Percentiles rank a stretch among this genome's conserved stretches.
Evolutionary conservation across 1,140 invertebrate genomes (phyloP).

Genomic region (Antheraea mylitta): DNA sequence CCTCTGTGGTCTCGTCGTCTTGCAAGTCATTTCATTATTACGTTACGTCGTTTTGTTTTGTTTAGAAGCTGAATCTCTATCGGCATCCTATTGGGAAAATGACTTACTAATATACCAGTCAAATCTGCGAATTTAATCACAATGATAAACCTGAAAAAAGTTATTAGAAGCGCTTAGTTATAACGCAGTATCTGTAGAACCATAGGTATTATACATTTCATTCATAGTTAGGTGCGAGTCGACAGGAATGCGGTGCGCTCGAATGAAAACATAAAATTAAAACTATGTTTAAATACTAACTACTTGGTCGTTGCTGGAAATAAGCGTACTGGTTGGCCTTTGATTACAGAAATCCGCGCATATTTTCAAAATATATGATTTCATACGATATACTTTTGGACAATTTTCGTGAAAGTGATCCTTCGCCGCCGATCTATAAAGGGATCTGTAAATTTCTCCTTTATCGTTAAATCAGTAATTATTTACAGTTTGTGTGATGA

Average conservation of each 20-base stretch:
- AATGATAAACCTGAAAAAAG: neutral
- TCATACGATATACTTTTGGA: constrained; percentile 66
- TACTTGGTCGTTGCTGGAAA: constrained; percentile 37
- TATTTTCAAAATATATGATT: constrained; percentile 49
- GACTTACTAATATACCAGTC: neutral
- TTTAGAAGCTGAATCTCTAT: constrained; percentile 14
- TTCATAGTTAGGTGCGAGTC: constrained; percentile 44
- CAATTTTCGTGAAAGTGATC: constrained; percentile 75
- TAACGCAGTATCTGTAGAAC: neutral
- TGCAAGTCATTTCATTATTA: constrained; percentile 71
- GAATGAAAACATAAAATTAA: constrained; percentile 45
- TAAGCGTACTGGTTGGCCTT: constrained; percentile 40
- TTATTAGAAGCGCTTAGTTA: neutral
- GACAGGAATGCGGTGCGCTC: constrained; percentile 35
- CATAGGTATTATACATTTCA: constrained; percentile 15
- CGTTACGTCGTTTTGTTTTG: constrained; percentile 65
- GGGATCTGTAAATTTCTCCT: constrained; percentile 47
- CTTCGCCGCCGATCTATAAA: constrained; percentile 64
- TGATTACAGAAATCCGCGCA: constrained; percentile 41
- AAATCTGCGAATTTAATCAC: neutral
- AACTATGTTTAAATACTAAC: neutral
- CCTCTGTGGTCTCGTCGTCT: constrained; percentile 56
- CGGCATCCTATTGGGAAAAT: neutral
- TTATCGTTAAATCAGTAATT: constrained; percentile 58
- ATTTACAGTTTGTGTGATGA: constrained; percentile 65